phyloP scores from a whole-genome alignment of 2,888 invertebrate genomes.

The Lithophane leautieri region DNA sequence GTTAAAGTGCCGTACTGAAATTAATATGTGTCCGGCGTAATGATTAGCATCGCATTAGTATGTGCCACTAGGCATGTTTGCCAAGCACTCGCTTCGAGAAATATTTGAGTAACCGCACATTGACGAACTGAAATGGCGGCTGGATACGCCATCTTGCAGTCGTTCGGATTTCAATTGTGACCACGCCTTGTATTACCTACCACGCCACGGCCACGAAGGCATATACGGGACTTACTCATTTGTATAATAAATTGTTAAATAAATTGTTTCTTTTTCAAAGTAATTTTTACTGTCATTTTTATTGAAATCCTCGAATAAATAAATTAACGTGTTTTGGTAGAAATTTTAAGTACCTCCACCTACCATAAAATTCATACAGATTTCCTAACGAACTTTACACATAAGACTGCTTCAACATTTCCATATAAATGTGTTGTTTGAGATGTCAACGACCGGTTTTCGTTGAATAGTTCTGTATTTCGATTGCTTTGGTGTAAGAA shows the following conservation, averaged over 20 bases:
- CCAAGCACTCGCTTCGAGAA: constrained; percentile 80
- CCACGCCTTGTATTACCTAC: constrained; percentile 51
- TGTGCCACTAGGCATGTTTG: constrained; percentile 83
- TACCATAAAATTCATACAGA: constrained; percentile 20
- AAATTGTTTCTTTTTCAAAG: not conserved
- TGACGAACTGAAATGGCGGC: constrained; percentile 71
- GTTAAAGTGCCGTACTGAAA: constrained; percentile 85
- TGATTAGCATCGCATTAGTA: constrained; percentile 88
- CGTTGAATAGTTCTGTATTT: constrained; percentile 74
- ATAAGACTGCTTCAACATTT: constrained; percentile 69
- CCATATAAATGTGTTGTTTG: constrained; percentile 79
- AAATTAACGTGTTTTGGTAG: not conserved
- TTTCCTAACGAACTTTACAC: constrained; percentile 38
- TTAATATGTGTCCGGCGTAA: constrained; percentile 87
- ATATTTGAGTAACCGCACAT: constrained; percentile 84
- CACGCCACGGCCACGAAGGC: constrained; percentile 15
- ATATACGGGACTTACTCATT: not conserved
- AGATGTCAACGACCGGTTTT: constrained; percentile 77
- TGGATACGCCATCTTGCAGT: constrained; percentile 68
- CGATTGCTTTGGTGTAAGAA: constrained; percentile 43
- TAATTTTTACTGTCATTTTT: not conserved
- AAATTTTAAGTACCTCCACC: not conserved
- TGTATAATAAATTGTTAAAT: not conserved
- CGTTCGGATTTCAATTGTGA: constrained; percentile 60
- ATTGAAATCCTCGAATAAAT: not conserved